Base-by-base conservation (phyloP, 2,888 invertebrate species). In the Meiosimyza platycephala region DNA sequence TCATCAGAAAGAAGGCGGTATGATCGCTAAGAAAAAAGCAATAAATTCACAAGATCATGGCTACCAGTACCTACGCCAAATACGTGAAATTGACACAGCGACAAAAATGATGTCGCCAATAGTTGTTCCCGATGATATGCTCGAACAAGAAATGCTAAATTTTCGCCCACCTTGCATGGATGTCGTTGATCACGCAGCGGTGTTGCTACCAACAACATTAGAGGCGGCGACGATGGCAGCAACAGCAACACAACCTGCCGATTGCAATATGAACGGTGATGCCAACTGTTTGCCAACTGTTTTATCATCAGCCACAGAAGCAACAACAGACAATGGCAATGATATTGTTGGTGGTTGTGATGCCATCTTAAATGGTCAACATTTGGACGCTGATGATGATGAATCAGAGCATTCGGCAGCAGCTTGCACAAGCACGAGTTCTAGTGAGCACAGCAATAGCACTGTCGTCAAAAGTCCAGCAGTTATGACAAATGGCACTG, bases 11-110 rank as follows among this genome's bases (percentile, higher is more conserved):
- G 72, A 73, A 13, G 77, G 75, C 13, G 76, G 65, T n/a, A 9
- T 40, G 6, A 40, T 9, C 40, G 79, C 80, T 59, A 84, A 84
- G 73, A 84, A 82, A 67, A 71, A 65, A 50, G 71, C 78, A 64
- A 80, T 80, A 70, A 82, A 77, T 70, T 80, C 81, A 50, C 85
- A 86, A 75, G 86, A 86, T 52, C 86, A 86, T 76, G 86, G 87
- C 65, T 87, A 87, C 80, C 87, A 87, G 76, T 85, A 86, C 75
- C 80, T 87, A 75, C 81, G 87, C 9, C 87, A 87, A 74, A 86
- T 87, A 52, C 85, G 87, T 9, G 87, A 87, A 77, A 87, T 86
- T 22, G 87, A 87, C 74, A 82, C 87, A 18, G 86, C 85, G 65
- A 85, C 85, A 70, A 87, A 86, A 76, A 78, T 87, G 80, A 78